Conservation (phyloP, 2,797 vertebrate genomes). For the Steatocranus sp. region DNA sequence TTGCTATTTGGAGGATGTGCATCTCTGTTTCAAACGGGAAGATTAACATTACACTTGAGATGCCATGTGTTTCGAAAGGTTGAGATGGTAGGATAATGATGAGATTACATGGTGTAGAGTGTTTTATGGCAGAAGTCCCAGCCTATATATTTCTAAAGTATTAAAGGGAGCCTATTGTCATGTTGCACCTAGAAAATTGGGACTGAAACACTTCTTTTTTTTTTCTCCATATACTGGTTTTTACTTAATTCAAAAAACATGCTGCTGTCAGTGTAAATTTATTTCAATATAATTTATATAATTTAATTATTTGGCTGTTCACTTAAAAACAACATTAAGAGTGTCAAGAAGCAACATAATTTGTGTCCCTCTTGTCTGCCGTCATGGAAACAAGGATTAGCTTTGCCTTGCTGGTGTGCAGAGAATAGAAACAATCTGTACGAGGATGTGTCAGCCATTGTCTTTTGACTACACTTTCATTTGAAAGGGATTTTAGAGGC, state of each 20-base stretch:
- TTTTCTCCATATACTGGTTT: neutral
- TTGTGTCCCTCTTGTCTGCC: conserved; percentile 82
- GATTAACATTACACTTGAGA: conserved; percentile 57
- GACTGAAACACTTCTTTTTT: neutral
- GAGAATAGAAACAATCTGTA: conserved; percentile 86
- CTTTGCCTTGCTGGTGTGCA: conserved; percentile 80
- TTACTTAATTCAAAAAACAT: neutral
- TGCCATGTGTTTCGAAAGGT: conserved; percentile 51
- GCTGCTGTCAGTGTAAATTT: neutral
- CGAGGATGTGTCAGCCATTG: conserved; percentile 85
- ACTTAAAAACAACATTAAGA: conserved; percentile 81
- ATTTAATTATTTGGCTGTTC: conserved; percentile 58
- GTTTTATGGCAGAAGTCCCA: conserved; percentile 32
- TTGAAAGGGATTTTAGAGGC: conserved; percentile 89
- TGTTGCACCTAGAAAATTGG: neutral
- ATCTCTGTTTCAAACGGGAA: conserved; percentile 39
- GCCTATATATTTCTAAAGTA: conserved; percentile 12
- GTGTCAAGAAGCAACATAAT: conserved; percentile 81
- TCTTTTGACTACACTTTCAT: conserved; percentile 88
- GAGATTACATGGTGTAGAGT: conserved; percentile 42
- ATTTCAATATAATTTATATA: conserved; percentile 2
- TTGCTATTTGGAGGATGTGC: conserved; percentile 20
- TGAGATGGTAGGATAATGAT: conserved; percentile 44
- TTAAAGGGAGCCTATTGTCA: neutral
- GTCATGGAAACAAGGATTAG: conserved; percentile 91